phyloP scores from a whole-genome alignment of 2,888 invertebrate genomes.

The Heliconius erato region DNA sequence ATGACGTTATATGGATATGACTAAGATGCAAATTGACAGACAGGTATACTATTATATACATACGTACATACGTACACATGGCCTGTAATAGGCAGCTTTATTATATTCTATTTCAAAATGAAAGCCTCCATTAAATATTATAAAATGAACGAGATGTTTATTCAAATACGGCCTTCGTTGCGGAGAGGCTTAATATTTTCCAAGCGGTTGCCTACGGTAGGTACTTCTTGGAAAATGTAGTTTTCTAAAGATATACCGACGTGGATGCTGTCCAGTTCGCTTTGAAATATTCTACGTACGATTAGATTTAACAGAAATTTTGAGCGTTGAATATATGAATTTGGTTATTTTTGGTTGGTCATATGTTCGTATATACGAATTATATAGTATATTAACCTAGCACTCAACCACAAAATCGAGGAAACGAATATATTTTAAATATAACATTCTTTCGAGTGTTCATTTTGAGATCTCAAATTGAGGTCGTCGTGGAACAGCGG shows the following conservation, averaged over 20 bases:
- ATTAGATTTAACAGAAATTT: not conserved
- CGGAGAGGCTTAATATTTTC: conserved; percentile 33
- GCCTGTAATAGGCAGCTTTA: not conserved
- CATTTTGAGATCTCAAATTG: not conserved
- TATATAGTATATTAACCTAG: too few species aligned
- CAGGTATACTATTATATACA: not conserved
- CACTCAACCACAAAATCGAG: not conserved
- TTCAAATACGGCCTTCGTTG: conserved; percentile 30
- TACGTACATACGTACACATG: not conserved
- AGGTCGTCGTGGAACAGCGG: not conserved
- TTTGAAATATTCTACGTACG: conserved; percentile 15
- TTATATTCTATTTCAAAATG: conserved; percentile 9
- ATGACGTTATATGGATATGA: not conserved
- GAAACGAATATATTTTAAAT: not conserved
- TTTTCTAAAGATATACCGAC: conserved; percentile 24
- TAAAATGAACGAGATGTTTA: conserved; percentile 32
- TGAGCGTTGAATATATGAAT: conserved; percentile 1
- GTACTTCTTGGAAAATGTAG: conserved; percentile 25
- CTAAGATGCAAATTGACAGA: not conserved
- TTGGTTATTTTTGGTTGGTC: not conserved
- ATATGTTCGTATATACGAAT: not conserved
- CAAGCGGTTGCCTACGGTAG: conserved; percentile 28
- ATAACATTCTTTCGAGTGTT: not conserved
- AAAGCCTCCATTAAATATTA: conserved; percentile 23
- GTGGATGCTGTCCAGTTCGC: not conserved